Percentiles rank a stretch among this genome's conserved stretches.
Evolutionary conservation across 2,113 vertebrate species (phyloP).

Genomic region (Eclectus roratus): DNA sequence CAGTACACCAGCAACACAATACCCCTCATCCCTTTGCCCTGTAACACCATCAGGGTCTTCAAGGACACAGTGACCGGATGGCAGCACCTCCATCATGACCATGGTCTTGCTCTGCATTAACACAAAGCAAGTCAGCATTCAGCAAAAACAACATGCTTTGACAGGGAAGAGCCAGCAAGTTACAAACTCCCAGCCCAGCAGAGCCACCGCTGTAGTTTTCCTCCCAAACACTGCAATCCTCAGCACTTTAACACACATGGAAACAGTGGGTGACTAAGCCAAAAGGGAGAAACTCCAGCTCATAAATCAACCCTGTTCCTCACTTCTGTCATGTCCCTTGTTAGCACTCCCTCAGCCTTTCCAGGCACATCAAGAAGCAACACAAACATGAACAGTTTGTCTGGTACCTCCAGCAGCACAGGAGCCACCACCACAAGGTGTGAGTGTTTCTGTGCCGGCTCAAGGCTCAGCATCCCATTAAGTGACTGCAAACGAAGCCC

Average conservation of each 20-base stretch:
- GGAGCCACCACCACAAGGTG: background rate
- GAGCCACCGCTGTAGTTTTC: background rate
- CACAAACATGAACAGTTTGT: background rate
- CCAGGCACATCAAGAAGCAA: background rate
- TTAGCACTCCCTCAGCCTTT: background rate
- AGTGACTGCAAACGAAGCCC: background rate
- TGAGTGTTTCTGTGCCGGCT: background rate
- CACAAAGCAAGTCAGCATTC: background rate
- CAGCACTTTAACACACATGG: background rate
- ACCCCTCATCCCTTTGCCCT: background rate
- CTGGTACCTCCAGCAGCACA: background rate
- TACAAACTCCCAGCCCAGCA: background rate
- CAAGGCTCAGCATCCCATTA: fast-evolving
- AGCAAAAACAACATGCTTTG: background rate
- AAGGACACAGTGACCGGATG: fast-evolving
- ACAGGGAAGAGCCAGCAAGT: background rate
- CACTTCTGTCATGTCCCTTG: background rate
- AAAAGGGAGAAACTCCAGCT: background rate
- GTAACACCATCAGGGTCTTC: background rate
- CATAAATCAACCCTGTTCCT: background rate
- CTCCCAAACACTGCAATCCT: background rate
- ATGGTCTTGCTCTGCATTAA: background rate
- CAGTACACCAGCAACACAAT: background rate
- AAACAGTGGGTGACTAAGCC: background rate
- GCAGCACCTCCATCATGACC: background rate